Base-by-base conservation (phyloP, 2,888 invertebrate species). In the Calephelis perditalis region DNA sequence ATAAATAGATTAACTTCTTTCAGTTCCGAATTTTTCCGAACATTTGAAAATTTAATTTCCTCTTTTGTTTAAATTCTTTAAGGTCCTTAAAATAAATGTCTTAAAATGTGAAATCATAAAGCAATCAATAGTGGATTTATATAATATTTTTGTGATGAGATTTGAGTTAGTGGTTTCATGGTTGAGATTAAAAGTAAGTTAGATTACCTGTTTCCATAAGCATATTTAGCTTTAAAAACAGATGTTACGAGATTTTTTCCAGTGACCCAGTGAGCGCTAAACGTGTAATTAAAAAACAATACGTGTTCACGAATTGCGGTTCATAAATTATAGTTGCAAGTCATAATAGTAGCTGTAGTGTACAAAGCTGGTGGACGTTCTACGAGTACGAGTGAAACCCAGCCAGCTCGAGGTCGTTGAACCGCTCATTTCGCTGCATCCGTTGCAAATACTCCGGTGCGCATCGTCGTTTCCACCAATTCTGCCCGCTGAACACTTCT, bases 391-490 rank as follows among this genome's bases (percentile, higher is more conserved):
- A 89, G 90, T 88, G 87, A 89, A 90, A 89, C 89, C 86, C 80
- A 82, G 84, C 84, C 77, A 75, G 81, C 75, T 76, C 76, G 82
- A 81, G 89, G 85, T 88, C 87, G 82, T 80, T 76, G 89, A 88
- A 86, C 90, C 85, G 82, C 81, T 84, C 86, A 87, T 89, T 89
- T 90, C 79, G 86, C 90, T 90, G 89, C 89, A 90, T 89, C 86
- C 88, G 87, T 88, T 90, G 90, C 88, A 87, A 90, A 89, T 87
- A 86, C 78, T 82, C 78, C 77, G 81, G 77, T 74, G 81, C 81
- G 82, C 86, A 84, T 83, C 83, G 74, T 68, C 67, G 77, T 81
- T 78, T 79, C 84, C 79, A 81, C 84, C 82, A 84, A 85, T 85
- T 85, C 82, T 81, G 79, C 76, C 74, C 74, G 79, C 78, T 79